A percentile compares a stretch with the other conserved stretches of the same genome.
Evolutionary conservation across 1,140 invertebrate species (phyloP).

Genomic region (Pygmarrhopalites habei): DNA sequence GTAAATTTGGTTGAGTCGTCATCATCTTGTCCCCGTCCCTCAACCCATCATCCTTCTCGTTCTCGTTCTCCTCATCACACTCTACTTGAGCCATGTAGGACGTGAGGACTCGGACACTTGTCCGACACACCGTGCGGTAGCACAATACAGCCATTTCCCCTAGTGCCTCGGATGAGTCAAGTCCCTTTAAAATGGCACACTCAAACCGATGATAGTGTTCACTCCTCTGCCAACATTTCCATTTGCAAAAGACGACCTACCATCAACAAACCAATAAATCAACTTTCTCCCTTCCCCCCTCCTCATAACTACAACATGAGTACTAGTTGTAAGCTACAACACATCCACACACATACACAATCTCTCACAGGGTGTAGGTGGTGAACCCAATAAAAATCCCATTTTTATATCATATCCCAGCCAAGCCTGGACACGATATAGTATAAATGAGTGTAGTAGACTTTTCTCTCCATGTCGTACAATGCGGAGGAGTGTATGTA

Average conservation of each 20-base stretch:
- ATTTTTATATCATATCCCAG: no score
- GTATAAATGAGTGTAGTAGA: no score
- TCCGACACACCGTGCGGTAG: conserved; percentile 48
- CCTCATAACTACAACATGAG: not conserved
- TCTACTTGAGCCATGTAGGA: not conserved
- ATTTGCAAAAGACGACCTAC: conserved; percentile 49
- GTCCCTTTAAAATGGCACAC: conserved; percentile 48
- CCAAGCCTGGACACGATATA: no score
- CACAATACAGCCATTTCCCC: conserved; percentile 48
- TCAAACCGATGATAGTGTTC: conserved; percentile 51
- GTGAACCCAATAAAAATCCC: not conserved
- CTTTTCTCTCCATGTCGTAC: no score
- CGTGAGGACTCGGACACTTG: conserved; percentile 34
- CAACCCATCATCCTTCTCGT: not conserved
- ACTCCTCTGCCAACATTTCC: conserved; percentile 46
- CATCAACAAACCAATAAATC: conserved; percentile 21
- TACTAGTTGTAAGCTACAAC: no score
- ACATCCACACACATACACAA: not conserved
- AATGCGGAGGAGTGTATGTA: no score
- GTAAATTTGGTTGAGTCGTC: not conserved
- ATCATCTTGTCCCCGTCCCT: not conserved
- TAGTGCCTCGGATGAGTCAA: conserved; percentile 43
- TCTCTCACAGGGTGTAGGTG: not conserved
- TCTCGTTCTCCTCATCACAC: conserved; percentile 29
- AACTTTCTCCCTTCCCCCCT: not conserved